These are phyloP conservation scores for Monodelphis domestica DNA, from an alignment of 2,797 vertebrate species.

Conservation along the genomic window DNA sequence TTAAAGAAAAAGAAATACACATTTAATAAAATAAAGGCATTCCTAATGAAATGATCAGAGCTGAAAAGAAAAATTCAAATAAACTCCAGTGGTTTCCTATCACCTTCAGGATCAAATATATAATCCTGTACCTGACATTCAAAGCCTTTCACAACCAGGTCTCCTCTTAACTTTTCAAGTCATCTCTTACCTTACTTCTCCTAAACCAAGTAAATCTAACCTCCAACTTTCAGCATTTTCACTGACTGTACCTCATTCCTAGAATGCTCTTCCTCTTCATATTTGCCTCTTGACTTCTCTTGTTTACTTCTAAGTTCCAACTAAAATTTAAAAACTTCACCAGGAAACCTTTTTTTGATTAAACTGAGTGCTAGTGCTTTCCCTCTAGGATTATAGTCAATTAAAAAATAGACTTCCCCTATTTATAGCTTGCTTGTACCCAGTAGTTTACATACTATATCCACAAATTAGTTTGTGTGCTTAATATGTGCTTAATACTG, in stretches of 20 bases:
- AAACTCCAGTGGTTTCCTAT: not conserved
- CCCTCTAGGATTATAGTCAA: not conserved
- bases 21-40: no score
- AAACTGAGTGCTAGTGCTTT: not conserved
- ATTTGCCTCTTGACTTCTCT: not conserved
- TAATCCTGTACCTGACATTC: not conserved
- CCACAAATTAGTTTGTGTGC: not conserved
- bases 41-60: no score
- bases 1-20: no score
- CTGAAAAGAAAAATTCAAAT: no score
- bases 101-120: not conserved
- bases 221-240: not conserved
- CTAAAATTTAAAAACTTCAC: not conserved
- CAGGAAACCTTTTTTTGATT: not conserved
- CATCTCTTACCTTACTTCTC: not conserved
- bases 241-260: not conserved
- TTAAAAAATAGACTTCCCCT: not conserved
- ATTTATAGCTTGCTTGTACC: not conserved
- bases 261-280: not conserved
- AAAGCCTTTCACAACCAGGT: not conserved
- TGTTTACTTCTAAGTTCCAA: not conserved
- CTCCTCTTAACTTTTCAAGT: not conserved
- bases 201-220: not conserved
- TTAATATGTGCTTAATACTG: no score
- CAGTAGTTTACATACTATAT: not conserved